Percentiles rank a stretch among this genome's conserved stretches.
These are phyloP conservation scores for Xestobium rufovillosum DNA, from an alignment of 2,888 invertebrate species.

Conservation along the genomic window DNA sequence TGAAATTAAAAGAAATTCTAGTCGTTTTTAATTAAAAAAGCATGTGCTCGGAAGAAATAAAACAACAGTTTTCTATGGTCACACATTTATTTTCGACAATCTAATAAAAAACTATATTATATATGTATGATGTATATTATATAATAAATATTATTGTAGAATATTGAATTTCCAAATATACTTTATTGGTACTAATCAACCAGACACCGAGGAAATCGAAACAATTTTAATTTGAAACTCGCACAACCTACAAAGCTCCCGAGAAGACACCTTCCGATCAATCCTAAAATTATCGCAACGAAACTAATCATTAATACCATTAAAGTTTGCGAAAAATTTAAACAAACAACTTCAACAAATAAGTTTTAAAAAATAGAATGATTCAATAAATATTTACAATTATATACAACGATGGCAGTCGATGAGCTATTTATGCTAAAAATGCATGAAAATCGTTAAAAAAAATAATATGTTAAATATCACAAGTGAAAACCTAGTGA, in stretches of 20 bases:
- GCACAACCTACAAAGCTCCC: too few species aligned
- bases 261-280: too few species aligned
- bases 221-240: too few species aligned
- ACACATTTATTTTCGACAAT: conserved; percentile 33
- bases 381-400: conserved; percentile 23
- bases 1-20: conserved; percentile 40
- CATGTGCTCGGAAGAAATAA: neutral
- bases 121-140: conserved; percentile 30
- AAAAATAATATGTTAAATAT: conserved; percentile 2
- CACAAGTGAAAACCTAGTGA: too few species aligned
- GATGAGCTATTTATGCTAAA: conserved; percentile 25
- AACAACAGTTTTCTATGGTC: conserved; percentile 11
- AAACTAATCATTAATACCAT: conserved; percentile 2
- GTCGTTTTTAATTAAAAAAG: conserved; percentile 31
- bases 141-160: conserved; percentile 30
- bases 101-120: conserved; percentile 38
- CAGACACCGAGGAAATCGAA: neutral
- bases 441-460: conserved; percentile 12
- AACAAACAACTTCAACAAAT: conserved; percentile 12
- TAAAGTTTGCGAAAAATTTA: conserved; percentile 1
- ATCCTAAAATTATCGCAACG: too few species aligned
- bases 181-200: conserved; percentile 1
- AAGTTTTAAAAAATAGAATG: conserved; percentile 20
- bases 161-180: neutral
- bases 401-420: conserved; percentile 29